Base-by-base conservation (phyloP, 2,113 vertebrate species). In the Paracyprichromis sp. region DNA sequence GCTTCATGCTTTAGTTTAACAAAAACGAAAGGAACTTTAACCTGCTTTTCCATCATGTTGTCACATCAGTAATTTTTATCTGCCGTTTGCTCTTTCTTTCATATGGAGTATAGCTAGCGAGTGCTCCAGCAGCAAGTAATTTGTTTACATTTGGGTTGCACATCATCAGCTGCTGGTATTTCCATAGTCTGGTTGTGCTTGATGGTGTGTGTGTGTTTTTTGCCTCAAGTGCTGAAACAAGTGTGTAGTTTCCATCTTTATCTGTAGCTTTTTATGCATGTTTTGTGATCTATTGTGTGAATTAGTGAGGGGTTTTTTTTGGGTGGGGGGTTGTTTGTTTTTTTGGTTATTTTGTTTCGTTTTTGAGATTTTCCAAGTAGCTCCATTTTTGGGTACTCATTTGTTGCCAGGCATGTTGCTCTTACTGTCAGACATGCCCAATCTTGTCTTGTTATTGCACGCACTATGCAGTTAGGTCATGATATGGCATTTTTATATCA, bases 291-390 rank as follows among this genome's bases (percentile, higher is more conserved):
- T 66, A 38, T n/a, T 66, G 31, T 66, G 6, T 66, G 17, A 34
- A 34, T 63, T 59, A 31, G 13, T 59, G 14, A 4, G 14, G 21
- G 24, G 0, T 38, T 2, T 45, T 45, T 7, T 7, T 1, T 2
- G 9, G 4, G 38, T 2, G 24, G 7, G 3, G 56, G 11, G 2
- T 7, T 24, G 2, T 54, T 56, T 21, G 1, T 53, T 36, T 11
- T 16, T 21, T 21, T 24, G 21, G 0, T 8, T n/a, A 0, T 57
- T 29, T 31, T 31, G 12, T 5, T 1, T 57, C 0, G 2, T 63
- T 17, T 63, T 36, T 34, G 31, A 63, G 59, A 10, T 34, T 7
- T 34, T 12, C 34, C 31, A n/a, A 63, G 17, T 36, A 63, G 31
- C 31, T 36, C 6, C 6, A 10, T 21, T 66, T 66, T 66, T 66